A percentile compares a stretch with the other conserved stretches of the same genome.
phyloP scores from a whole-genome alignment of 2,797 vertebrate species.

The Cercopithecus diana region DNA sequence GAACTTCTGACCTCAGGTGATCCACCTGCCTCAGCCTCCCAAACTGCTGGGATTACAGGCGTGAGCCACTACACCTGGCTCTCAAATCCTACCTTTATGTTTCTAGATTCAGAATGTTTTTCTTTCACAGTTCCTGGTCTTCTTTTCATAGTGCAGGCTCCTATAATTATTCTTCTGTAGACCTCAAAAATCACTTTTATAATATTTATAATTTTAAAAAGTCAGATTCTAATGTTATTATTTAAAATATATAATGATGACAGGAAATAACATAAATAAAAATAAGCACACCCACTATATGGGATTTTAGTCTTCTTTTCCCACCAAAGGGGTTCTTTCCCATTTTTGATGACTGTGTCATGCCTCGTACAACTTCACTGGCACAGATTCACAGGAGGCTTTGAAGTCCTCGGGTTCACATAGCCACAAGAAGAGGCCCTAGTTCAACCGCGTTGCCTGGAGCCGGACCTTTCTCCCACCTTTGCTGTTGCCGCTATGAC shows the following conservation, averaged over 20 bases:
- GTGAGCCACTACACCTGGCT: no score
- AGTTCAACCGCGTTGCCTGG: not conserved
- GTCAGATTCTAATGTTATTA: conserved; percentile 40
- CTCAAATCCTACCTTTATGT: not conserved
- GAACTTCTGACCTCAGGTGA: no score
- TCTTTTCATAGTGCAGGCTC: not conserved
- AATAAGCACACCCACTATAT: not conserved
- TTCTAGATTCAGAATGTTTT: conserved; percentile 4
- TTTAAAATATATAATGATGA: not conserved
- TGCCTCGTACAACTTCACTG: not conserved
- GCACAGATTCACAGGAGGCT: not conserved
- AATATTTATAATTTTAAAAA: not conserved
- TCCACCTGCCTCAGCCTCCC: no score
- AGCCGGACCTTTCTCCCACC: not conserved
- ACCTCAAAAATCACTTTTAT: conserved; percentile 20
- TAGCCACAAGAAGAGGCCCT: not conserved
- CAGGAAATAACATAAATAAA: not conserved
- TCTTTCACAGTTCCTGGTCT: not conserved
- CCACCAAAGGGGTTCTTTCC: not conserved
- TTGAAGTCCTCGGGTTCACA: not conserved
- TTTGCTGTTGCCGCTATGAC: not conserved
- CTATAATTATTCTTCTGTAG: not conserved
- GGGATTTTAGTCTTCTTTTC: not conserved
- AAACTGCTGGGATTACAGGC: no score
- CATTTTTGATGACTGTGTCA: not conserved